Conservation (phyloP, 1,140 invertebrate genomes). For the Cyclina sinensis region DNA sequence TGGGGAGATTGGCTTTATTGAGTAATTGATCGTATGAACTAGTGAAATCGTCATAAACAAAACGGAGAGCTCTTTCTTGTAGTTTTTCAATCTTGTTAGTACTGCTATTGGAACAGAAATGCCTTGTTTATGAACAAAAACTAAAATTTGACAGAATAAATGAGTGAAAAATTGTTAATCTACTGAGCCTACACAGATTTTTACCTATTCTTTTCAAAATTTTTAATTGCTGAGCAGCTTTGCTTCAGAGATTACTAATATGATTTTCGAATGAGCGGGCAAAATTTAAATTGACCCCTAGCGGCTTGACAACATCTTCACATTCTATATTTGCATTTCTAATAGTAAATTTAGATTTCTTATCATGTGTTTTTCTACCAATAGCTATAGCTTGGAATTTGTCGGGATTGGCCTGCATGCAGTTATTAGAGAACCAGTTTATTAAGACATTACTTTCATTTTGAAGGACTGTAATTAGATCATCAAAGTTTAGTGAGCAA, state of each 20-base stretch:
- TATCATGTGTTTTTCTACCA: slow-evolving; percentile 1
- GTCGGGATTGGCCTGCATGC: too few species aligned
- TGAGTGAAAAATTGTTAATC: slow-evolving; percentile 46
- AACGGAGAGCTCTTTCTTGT: slow-evolving; percentile 20
- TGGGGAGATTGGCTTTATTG: too few species aligned
- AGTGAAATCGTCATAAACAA: too few species aligned
- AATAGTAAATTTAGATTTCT: background rate
- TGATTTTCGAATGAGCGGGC: slow-evolving; percentile 16
- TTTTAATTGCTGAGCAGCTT: slow-evolving; percentile 35
- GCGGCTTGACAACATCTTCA: slow-evolving; percentile 39
- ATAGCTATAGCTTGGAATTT: too few species aligned
- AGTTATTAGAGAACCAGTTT: background rate
- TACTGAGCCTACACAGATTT: background rate
- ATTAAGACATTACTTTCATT: background rate
- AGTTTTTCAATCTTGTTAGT: too few species aligned
- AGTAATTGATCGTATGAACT: too few species aligned
- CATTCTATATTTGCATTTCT: slow-evolving; percentile 12
- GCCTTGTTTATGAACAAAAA: too few species aligned
- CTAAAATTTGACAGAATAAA: slow-evolving; percentile 48
- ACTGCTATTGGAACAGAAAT: slow-evolving; percentile 7
- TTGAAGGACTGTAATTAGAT: background rate
- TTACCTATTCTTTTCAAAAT: slow-evolving; percentile 20
- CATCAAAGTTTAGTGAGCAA: slow-evolving; percentile 22
- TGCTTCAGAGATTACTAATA: slow-evolving; percentile 35
- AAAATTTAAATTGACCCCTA: slow-evolving; percentile 29